A percentile compares a stretch with the other conserved stretches of the same genome.
phyloP scores from a whole-genome alignment of 2,113 vertebrate genomes.

The Serilophus lunatus region DNA sequence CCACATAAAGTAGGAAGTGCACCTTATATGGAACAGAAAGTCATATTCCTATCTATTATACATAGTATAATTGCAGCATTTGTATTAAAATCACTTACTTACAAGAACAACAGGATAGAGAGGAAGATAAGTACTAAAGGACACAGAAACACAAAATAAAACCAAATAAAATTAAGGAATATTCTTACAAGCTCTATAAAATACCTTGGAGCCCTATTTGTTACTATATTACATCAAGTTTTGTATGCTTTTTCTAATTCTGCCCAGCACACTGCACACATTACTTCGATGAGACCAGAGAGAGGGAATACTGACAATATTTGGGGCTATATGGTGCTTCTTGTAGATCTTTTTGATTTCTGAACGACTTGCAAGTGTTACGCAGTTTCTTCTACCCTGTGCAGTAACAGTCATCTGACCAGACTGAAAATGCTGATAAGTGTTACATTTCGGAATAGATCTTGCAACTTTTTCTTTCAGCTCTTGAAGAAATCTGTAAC shows the following conservation, averaged over 20 bases:
- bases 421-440: not conserved
- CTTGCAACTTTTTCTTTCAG: not conserved
- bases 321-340: not conserved
- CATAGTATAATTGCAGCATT: not conserved
- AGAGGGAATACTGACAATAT: not conserved
- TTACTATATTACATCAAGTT: not conserved
- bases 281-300: not conserved
- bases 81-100: not conserved
- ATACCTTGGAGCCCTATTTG: not conserved
- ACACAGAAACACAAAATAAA: not conserved
- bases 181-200: not conserved
- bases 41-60: not conserved
- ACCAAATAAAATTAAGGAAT: not conserved
- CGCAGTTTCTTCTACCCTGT: not conserved
- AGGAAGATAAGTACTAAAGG: not conserved
- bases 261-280: not conserved
- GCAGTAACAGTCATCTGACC: not conserved
- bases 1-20: not conserved
- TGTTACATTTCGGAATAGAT: not conserved
- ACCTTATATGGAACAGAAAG: not conserved
- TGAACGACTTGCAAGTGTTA: not conserved
- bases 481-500: not conserved
- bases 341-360: not conserved
- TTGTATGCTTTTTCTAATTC: not conserved
- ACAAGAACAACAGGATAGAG: not conserved